Evolutionary conservation across 1,140 invertebrate genomes (phyloP).

Genomic region (Musca vetustissima): DNA sequence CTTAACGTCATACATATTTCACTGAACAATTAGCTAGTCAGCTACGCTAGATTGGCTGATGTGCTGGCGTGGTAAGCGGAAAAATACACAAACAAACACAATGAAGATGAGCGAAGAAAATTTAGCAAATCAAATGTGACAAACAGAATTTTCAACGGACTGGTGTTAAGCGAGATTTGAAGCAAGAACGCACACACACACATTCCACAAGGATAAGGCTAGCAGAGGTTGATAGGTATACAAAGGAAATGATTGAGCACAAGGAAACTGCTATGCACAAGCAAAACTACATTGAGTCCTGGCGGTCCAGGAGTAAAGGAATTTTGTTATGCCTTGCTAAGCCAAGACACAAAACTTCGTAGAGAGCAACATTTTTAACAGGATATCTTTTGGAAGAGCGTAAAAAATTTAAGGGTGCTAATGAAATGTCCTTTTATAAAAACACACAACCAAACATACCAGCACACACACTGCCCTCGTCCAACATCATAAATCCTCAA

Average conservation of each 20-base stretch:
- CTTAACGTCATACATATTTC: constrained; percentile 7
- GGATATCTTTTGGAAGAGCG: constrained; percentile 12
- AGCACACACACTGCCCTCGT: background rate
- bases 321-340: background rate
- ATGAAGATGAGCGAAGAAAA: background rate
- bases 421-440: constrained; percentile 29
- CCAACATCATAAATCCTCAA: constrained; percentile 5
- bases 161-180: background rate
- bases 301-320: constrained; percentile 1
- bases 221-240: too few relatives aligned
- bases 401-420: constrained; percentile 28
- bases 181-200: too few relatives aligned
- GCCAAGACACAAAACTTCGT: too few relatives aligned
- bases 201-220: too few relatives aligned
- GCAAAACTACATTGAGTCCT: too few relatives aligned
- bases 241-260: background rate
- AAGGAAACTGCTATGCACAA: background rate
- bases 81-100: background rate
- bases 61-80: too few relatives aligned
- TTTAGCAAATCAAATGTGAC: constrained; percentile 15
- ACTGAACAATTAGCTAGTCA: constrained; percentile 27
- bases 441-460: background rate
- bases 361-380: background rate
- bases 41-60: background rate
- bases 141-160: constrained; percentile 18